These are phyloP conservation scores for Chlorodrepanis virens DNA, from an alignment of 2,113 vertebrate genomes.

Conservation along the genomic window DNA sequence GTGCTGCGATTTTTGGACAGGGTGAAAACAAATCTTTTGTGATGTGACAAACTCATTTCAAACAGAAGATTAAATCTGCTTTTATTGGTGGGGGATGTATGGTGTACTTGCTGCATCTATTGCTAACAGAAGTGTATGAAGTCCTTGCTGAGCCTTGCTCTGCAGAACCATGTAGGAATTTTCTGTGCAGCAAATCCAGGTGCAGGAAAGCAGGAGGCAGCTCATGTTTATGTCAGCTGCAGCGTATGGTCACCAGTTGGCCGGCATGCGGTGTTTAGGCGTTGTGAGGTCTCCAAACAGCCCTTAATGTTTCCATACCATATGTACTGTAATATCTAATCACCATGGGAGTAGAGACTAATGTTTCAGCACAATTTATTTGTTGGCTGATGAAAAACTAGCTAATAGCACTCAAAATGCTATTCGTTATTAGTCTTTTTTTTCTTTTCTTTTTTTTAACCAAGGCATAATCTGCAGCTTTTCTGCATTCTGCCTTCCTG, in stretches of 20 bases:
- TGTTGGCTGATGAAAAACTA: conserved; percentile 2
- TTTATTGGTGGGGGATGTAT: not conserved
- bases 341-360: not conserved
- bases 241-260: not conserved
- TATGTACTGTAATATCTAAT: not conserved
- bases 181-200: not conserved
- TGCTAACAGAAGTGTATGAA: not conserved
- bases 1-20: not conserved
- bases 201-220: not conserved
- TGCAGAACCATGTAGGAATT: not conserved
- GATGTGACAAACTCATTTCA: not conserved
- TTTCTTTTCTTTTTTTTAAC: not conserved
- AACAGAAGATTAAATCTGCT: not conserved
- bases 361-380: not conserved
- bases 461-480: not conserved
- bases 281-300: not conserved
- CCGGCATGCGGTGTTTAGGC: not conserved
- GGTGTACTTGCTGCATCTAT: not conserved
- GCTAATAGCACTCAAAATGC: not conserved
- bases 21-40: not conserved
- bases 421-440: not conserved
- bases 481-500: not conserved
- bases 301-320: not conserved
- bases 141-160: not conserved
- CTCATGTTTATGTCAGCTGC: not conserved